Evolutionary conservation across 2,797 vertebrate genomes (phyloP), one percentile per base, ranked within the genome.

Genomic region (Cirrhinus mrigala): DNA sequence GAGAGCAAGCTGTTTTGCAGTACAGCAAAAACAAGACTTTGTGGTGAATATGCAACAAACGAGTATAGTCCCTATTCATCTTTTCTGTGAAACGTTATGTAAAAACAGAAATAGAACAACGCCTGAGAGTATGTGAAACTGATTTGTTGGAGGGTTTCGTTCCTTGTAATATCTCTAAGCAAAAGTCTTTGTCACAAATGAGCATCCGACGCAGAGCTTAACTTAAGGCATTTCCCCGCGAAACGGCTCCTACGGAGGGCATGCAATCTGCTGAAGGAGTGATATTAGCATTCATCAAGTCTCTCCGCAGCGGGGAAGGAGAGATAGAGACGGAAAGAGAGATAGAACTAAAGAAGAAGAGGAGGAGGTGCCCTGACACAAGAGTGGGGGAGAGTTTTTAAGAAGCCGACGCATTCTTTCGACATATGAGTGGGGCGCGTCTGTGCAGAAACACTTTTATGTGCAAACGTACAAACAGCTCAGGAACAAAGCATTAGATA

Each of bases 291-390:
- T 84, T 84, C 85, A 84, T 81, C 62, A 66, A 84, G 77, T 81
- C 50, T 27, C 70, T 69, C 46, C 56, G 89, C 90, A 90, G 88
- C 87, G 3, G 3, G 85, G 84, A 87, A 86, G 86, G 78, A 86
- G 29, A 75, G 84, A 88, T 90, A 87, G 90, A 89, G 88, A 86
- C 85, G 87, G 89, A 92, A 86, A 89, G 90, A 91, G 86, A 89
- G 91, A 88, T 87, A 91, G 89, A 88, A 82, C 46, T 68, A 58
- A 86, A 89, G 86, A 85, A 69, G 88, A 83, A 90, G 85, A 90
- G 89, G 92, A 91, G 87, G 81, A 52, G 79, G 79, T 50, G 81
- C 46, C 71, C 58, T 64, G 81, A 74, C 58, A 75, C 44, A 11
- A 75, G 46, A 66, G 70, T 40, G 22, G 58, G 56, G 58, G 81